Base-by-base conservation (phyloP, 2,113 vertebrate species). In the Mus spicilegus region DNA sequence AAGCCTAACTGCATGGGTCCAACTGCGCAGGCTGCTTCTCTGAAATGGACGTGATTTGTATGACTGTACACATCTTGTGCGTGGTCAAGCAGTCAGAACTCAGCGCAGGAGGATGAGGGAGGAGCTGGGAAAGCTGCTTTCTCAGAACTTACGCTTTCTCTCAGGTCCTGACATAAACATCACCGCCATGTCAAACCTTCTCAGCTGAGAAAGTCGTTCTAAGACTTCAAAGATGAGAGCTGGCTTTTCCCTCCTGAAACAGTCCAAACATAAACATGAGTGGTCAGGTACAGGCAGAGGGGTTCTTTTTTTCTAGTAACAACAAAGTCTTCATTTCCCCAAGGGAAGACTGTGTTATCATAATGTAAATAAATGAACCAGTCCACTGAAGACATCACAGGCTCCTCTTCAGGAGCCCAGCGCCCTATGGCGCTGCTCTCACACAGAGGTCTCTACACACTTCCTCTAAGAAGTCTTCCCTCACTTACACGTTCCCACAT, bases 91-190 rank as follows among this genome's bases (percentile, higher is more conserved):
- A 49, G 49, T 49, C 49, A 96, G 49, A 90, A 49, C 86, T 17
- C 19, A 67, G 84, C 2, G 70, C 42, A 4, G 4, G 94, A 95
- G 36, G 95, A 77, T n/a, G 91, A 72, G 70, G 5, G 80, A 20
- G 42, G 42, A 42, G 42, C 54, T 11, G 39, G 9, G 90, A 91
- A 90, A 93, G 36, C 20, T 30, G 65, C 7, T 89, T 87, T 14
- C 0, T 20, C 63, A 94, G 33, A 95, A 98, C 98, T 97, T 95
- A 99, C 99, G 98, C 99, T 98, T 99, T 98, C 98, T 99, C 98
- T 99, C 99, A 7, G 98, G 69, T 30, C 98, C 96, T 8, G 99
- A 99, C 99, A 99, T 99, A 98, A 99, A 99, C 99, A 99, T 99
- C 92, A 99, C 98, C 2, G 99, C 99, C 99, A 99, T 99, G 98